phyloP scores from a whole-genome alignment of 2,797 vertebrate species.

The Dendrocincla tyrannina region DNA sequence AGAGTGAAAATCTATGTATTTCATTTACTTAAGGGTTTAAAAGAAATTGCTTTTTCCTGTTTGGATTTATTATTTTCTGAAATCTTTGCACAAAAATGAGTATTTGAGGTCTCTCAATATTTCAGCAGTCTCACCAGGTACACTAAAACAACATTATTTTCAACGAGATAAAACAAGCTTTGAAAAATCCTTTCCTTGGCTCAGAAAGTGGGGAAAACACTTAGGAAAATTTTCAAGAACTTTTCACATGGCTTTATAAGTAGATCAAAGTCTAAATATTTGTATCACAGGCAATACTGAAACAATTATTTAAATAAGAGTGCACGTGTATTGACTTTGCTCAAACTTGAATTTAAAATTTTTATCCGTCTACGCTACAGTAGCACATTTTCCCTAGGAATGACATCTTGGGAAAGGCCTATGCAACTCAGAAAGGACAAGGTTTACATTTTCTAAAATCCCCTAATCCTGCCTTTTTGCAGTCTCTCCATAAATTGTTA shows the following conservation, averaged over 20 bases:
- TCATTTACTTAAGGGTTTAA: not conserved
- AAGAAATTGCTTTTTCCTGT: not conserved
- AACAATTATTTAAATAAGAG: not conserved
- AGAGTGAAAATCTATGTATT: not conserved
- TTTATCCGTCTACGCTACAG: not conserved
- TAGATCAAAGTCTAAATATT: conserved; percentile 38
- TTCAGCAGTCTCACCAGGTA: not conserved
- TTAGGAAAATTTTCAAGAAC: not conserved
- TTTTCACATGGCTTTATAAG: not conserved
- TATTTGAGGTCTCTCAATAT: not conserved
- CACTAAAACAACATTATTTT: not conserved
- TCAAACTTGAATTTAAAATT: conserved; percentile 26
- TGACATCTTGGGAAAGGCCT: conserved; percentile 6
- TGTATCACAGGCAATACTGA: not conserved
- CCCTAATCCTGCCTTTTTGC: conserved; percentile 48
- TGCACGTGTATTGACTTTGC: not conserved
- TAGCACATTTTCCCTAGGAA: not conserved
- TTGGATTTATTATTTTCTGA: not conserved
- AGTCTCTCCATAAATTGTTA: conserved; percentile 32
- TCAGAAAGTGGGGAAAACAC: not conserved
- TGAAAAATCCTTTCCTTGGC: not conserved
- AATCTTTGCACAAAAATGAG: not conserved
- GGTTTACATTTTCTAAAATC: conserved; percentile 54
- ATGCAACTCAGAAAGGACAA: not conserved
- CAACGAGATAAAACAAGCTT: conserved; percentile 7